Evolutionary conservation across 2,888 invertebrate species (phyloP), one percentile per base, ranked within the genome.

Genomic region (Polyommatus iphigenia): DNA sequence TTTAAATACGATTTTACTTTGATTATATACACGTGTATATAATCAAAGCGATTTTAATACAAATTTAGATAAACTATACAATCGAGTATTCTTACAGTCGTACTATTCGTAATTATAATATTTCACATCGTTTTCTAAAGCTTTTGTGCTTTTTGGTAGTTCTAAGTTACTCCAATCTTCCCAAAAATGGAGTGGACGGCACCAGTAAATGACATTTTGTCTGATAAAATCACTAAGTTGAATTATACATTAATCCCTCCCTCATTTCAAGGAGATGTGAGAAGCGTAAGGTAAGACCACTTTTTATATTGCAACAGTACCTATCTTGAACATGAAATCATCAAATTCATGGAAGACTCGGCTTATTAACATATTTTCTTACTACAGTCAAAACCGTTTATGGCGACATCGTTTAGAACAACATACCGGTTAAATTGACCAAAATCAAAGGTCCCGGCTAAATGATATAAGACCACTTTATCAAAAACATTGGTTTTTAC

Each of bases 211-310:
- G 86, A 89, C 0, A 84, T 91, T 71, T 80, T 91, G 0, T 79
- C 73, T 0, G 85, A 88, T 0, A 83, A 87, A 13, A 88, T 91
- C 41, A 89, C 89, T 0, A 89, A 88, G 78, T 67, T 91, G n/a
- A 83, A 85, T 13, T 82, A 83, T 75, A 85, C 86, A 0, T 77
- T 91, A 59, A 80, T 90, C 13, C 91, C 91, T 3, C 86, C 88
- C 1, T 85, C 86, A 8, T 89, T 87, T 78, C 84, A 82, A 2
- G 90, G 88, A 2, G 88, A 90, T 77, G 84, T 85, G 0, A 83
- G 86, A 13, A 83, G 82, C 10, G 79, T 86, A 20, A 87, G 90
- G 91, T 91, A 81, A 54, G 81, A 79, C 50, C 13, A 75, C 50
- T 46, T 46, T 67, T 67, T 67, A 29, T 50, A 67, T 24, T 29